Percentiles rank a stretch among this genome's conserved stretches.
phyloP scores from a whole-genome alignment of 2,888 invertebrate genomes.

The Hartigia nigra region DNA sequence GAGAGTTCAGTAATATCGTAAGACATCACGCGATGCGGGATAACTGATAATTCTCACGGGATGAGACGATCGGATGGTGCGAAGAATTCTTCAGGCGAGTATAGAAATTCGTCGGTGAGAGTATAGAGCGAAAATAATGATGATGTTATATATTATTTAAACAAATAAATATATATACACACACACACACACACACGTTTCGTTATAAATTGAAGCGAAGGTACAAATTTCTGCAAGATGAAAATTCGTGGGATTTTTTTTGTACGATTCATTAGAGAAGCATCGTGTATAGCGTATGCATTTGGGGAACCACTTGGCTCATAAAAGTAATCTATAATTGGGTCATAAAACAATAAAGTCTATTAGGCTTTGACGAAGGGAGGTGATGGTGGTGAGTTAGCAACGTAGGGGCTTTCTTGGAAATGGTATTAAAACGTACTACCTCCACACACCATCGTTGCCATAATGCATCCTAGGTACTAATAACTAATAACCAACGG shows the following conservation, averaged over 20 bases:
- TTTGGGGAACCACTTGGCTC: conserved; percentile 40
- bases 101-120: background rate
- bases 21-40: background rate
- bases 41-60: background rate
- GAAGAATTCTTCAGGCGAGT: background rate
- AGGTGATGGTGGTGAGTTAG: conserved; percentile 2
- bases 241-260: conserved; percentile 17
- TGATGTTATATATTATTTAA: background rate
- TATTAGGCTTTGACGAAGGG: conserved; percentile 42
- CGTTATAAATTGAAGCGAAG: background rate
- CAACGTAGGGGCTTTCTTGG: conserved; percentile 27
- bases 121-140: background rate
- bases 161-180: background rate
- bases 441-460: background rate
- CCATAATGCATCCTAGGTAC: conserved; percentile 22
- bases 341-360: conserved; percentile 63
- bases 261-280: conserved; percentile 48
- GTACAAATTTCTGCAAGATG: background rate
- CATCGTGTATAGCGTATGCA: conserved; percentile 21
- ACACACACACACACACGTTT: background rate
- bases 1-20: background rate
- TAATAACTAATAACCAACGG: conserved; percentile 42
- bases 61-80: background rate
- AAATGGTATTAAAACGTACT: conserved; percentile 25
- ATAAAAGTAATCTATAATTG: conserved; percentile 63